A percentile compares a stretch with the other conserved stretches of the same genome.
phyloP scores from a whole-genome alignment of 1,140 invertebrate species.

The Procambarus clarkii region DNA sequence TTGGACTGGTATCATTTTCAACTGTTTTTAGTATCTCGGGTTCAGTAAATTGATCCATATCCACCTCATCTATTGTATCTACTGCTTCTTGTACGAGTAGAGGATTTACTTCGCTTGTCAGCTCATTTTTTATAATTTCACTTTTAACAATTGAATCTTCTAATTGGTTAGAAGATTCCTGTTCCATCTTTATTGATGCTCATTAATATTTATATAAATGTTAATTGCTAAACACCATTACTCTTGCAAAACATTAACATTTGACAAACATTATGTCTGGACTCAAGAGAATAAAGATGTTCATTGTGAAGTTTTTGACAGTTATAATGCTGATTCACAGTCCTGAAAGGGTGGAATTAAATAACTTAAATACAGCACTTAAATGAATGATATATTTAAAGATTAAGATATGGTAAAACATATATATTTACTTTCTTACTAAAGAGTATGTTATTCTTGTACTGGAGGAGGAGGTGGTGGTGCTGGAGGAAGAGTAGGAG shows the following conservation, averaged over 20 bases:
- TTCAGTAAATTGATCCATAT: not conserved
- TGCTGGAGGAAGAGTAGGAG: too few species aligned
- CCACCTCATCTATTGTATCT: not conserved
- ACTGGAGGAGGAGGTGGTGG: too few species aligned
- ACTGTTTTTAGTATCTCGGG: not conserved
- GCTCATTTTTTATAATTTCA: not conserved
- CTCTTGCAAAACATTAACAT: not conserved
- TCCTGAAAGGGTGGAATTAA: not conserved
- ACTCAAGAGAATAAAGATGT: not conserved
- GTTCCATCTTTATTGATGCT: not conserved
- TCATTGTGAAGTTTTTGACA: not conserved
- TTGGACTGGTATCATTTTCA: not conserved
- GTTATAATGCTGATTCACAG: not conserved
- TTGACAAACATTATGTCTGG: not conserved
- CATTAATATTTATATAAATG: not conserved
- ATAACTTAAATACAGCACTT: too few species aligned
- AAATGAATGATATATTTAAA: too few species aligned
- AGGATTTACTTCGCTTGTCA: not conserved
- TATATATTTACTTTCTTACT: too few species aligned
- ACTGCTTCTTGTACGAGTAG: not conserved
- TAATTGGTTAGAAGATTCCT: not conserved
- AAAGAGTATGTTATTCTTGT: too few species aligned
- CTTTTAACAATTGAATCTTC: slow-evolving; percentile 2
- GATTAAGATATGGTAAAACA: too few species aligned
- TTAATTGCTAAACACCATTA: not conserved